Conservation (phyloP, 2,797 vertebrate genomes). For the Platyrinchus mystaceus region DNA sequence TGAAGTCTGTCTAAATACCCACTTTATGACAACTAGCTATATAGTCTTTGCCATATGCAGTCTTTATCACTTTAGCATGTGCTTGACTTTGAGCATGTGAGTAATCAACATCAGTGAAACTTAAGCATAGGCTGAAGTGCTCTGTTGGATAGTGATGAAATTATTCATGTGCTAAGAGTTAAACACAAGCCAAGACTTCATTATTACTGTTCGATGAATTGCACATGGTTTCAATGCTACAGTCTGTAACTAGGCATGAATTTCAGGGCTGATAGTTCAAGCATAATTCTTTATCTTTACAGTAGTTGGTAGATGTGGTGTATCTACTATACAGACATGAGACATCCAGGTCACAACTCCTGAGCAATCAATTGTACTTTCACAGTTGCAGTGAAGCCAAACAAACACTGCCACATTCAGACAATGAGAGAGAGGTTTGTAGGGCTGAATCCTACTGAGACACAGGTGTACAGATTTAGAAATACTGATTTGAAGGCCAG, state of each 20-base stretch:
- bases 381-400: not conserved
- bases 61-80: slow-evolving; percentile 54
- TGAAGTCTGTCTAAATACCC: slow-evolving; percentile 50
- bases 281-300: not conserved
- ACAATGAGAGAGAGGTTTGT: not conserved
- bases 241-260: not conserved
- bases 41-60: slow-evolving; percentile 39
- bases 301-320: not conserved
- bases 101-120: slow-evolving; percentile 55
- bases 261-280: not conserved
- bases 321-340: not conserved
- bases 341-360: not conserved
- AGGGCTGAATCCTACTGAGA: not conserved
- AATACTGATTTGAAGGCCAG: not conserved
- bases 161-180: slow-evolving; percentile 43
- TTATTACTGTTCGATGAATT: not conserved
- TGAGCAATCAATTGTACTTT: not conserved
- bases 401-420: not conserved
- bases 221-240: not conserved
- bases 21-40: slow-evolving; percentile 41
- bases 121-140: slow-evolving; percentile 52
- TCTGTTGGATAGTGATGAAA: slow-evolving; percentile 39
- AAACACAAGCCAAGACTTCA: slow-evolving; percentile 38
- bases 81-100: slow-evolving; percentile 56
- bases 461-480: not conserved